Conservation (phyloP, 1,140 invertebrate species). For the Pogonognathellus flavescens region DNA sequence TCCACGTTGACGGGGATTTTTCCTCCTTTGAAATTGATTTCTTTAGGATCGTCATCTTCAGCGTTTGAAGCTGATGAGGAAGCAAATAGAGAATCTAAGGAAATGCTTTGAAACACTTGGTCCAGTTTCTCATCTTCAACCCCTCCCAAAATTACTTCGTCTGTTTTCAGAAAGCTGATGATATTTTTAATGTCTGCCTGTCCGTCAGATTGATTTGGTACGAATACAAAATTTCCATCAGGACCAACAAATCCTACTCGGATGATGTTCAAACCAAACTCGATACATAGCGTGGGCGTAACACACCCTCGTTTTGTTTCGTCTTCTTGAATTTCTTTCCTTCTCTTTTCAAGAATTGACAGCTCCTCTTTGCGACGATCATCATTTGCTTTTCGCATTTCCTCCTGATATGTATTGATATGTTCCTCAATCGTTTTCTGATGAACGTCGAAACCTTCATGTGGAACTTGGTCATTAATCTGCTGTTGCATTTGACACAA, state of each 20-base stretch:
- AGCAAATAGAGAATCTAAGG: background rate
- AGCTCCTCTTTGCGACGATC: background rate
- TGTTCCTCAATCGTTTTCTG: background rate
- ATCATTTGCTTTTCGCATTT: background rate
- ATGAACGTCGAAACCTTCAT: background rate
- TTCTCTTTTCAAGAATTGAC: background rate
- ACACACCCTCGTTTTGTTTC: background rate
- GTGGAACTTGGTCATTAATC: background rate
- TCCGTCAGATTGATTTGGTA: background rate
- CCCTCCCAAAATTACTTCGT: background rate
- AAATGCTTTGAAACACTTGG: background rate
- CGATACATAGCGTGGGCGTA: background rate
- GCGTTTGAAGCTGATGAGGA: background rate
- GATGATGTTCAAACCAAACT: background rate
- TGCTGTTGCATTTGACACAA: background rate
- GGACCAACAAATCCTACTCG: background rate
- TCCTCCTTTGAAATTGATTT: background rate
- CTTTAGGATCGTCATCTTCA: background rate
- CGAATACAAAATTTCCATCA: background rate
- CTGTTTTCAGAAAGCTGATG: background rate
- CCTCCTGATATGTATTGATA: background rate
- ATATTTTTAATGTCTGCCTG: background rate
- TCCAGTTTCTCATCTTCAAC: background rate
- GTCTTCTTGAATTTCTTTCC: background rate
- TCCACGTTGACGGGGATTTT: background rate